Evolutionary conservation across 2,113 vertebrate genomes (phyloP).

Genomic region (Notarius quadriscutis): DNA sequence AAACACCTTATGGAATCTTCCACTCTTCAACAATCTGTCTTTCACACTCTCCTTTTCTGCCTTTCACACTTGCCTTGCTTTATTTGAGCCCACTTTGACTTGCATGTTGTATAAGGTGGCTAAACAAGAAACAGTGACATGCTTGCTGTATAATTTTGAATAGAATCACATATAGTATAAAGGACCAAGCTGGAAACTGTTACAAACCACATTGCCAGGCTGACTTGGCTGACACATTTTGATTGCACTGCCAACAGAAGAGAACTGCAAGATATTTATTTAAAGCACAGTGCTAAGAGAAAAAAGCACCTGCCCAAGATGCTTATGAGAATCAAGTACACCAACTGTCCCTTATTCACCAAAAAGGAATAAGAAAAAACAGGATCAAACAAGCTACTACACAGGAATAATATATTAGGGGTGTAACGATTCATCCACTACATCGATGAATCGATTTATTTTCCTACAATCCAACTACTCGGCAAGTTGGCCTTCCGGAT

Average conservation of each 20-base stretch:
- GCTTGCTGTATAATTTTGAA: background rate
- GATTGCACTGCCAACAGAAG: constrained; percentile 3
- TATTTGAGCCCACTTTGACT: background rate
- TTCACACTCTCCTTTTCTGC: background rate
- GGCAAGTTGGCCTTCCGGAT: too few species aligned
- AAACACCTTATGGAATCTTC: background rate
- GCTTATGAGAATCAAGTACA: background rate
- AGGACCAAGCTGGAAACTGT: background rate
- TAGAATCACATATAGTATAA: background rate
- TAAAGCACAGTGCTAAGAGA: background rate
- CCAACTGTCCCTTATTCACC: background rate
- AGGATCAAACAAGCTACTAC: background rate
- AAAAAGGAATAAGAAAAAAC: background rate
- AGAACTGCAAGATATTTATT: background rate
- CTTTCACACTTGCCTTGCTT: background rate
- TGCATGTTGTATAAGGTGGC: background rate
- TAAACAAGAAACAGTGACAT: background rate
- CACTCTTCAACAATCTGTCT: background rate
- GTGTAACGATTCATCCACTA: too few species aligned
- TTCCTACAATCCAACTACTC: too few species aligned
- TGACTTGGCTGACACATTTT: background rate
- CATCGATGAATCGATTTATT: too few species aligned
- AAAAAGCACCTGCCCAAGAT: background rate
- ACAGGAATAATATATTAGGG: too few species aligned
- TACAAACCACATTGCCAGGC: background rate